Base-by-base conservation (phyloP, 2,797 vertebrate genomes). In the Sebastes aleutianus region DNA sequence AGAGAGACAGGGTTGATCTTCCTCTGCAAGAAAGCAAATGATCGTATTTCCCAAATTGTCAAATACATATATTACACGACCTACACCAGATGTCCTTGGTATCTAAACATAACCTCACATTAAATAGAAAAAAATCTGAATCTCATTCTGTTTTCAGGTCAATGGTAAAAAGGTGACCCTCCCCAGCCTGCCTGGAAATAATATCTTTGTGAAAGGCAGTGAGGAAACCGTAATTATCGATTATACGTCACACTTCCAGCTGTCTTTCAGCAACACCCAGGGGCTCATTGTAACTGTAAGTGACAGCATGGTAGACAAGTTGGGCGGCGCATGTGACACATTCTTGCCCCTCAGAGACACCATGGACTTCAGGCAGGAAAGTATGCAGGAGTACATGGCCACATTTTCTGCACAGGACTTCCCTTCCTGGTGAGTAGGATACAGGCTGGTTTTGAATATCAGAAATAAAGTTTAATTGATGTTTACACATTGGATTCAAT, bases 371-470 rank as follows among this genome's bases (percentile, higher is more conserved):
- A 32, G 24, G 4, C 9, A 61, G 22, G 86, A 87, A 53, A 83
- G 22, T 22, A 87, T 93, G 39, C 68, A 93, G 69, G 68, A 61
- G 18, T 90, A 29, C 1, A 82, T 92, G 5, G 76, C 86, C 16
- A 11, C 81, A 58, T 95, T 79, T 79, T 88, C 4, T 85, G 92
- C 85, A 56, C 85, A 27, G 84, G 95, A 87, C 89, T 94, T 88
- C 90, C 94, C 20, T 4, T 88, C 64, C 70, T 96, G 86, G 90
- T 93, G 69, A 82, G 80, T 62, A 80, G 70, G 64, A 0, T 10
- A 1, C 31, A 36, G 13, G 4, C 11, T 32, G 32, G 29, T 20
- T 73, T 53, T 29, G 11, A 29, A 16, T 10, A 10, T 8, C 1
- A 64, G 4, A 59, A 24, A 16, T 26, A 5, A 8, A 32, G 13